Base-by-base conservation (phyloP, 1,140 invertebrate species). In the Agraylea sexmaculata region DNA sequence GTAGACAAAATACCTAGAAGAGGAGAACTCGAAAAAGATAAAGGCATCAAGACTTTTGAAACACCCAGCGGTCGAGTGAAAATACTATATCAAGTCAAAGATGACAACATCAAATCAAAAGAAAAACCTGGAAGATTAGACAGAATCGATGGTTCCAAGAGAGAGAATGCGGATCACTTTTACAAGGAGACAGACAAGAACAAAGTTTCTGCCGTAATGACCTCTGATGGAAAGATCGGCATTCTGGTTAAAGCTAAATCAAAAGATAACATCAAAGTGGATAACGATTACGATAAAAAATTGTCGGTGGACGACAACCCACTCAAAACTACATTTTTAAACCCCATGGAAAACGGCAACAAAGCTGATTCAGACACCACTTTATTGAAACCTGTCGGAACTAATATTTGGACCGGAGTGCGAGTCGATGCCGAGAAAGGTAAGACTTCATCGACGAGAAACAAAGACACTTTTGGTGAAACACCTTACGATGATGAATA, bases 131-230 rank as follows among this genome's bases (percentile, higher is more conserved):
- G 11, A 25, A 32, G 10, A 40, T 11, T 11, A 8, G 7, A 12
- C 35, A 10, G 18, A 13, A 16, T 10, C 4, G 17, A 42, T 22
- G 16, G 16, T 10, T 33, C 13, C 11, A 15, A 25, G 10, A 45
- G 40, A 42, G 23, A 36, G 17, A 49, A 43, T 15, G 30, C 30
- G 7, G 13, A 40, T 23, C 33, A 18, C 12, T 49, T 49, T 22
- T 43, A 42, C 20, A 40, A 45, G 23, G 47, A 49, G 22, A 45
- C 47, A 2, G 47, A 45, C 28, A 49, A 43, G 15, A 44, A 49
- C 29, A 49, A 49, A 29, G 47, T 49, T 3, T 49, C 47, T 3
- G 43, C 43, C 16, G 43, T 49, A n/a, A 37, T 49, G 40, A 49
- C 47, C 0, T 25, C 47, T 0, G 47, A 45, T 43, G 47, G 47